These are phyloP conservation scores for Protomyctophum bolini DNA, from an alignment of 2,113 vertebrate species.

Conservation along the genomic window DNA sequence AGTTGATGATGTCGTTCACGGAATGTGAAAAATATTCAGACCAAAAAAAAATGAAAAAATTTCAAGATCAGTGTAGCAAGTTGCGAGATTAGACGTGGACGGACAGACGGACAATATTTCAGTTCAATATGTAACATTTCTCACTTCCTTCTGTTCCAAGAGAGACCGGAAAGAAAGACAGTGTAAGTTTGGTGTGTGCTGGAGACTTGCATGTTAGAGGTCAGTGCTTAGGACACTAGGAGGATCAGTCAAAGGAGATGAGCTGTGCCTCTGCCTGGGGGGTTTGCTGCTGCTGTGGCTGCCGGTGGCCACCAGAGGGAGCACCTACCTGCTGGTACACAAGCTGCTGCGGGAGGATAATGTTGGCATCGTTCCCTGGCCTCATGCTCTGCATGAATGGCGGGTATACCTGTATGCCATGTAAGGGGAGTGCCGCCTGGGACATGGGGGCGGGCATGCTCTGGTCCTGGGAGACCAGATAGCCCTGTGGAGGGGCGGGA, in stretches of 20 bases:
- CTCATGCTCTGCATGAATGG: constrained; percentile 98
- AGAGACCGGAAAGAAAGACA: too few relatives aligned
- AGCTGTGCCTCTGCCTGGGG: constrained; percentile 89
- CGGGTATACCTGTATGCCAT: constrained; percentile 94
- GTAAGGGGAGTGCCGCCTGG: constrained; percentile 80
- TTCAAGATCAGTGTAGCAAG: too few relatives aligned
- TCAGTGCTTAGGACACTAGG: too few relatives aligned
- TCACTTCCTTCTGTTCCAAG: too few relatives aligned
- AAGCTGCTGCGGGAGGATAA: constrained; percentile 86
- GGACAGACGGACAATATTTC: too few relatives aligned
- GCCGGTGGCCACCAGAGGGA: constrained; percentile 81
- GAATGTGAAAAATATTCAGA: too few relatives aligned
- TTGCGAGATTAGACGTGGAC: too few relatives aligned
- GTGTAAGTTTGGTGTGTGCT: too few relatives aligned
- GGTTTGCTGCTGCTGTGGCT: constrained; percentile 73
- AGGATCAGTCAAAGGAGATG: constrained; percentile 93
- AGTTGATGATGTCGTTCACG: too few relatives aligned
- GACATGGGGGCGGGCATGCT: constrained; percentile 84
- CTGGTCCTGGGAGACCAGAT: constrained; percentile 90
- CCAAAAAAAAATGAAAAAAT: too few relatives aligned
- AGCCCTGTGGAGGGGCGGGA: constrained; percentile 90
- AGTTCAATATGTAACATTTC: too few relatives aligned
- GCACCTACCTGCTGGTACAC: constrained; percentile 93
- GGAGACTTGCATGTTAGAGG: too few relatives aligned
- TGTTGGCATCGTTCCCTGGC: constrained; percentile 88